phyloP scores from a whole-genome alignment of 2,888 invertebrate genomes.

The Drosophila parthenogenetica region DNA sequence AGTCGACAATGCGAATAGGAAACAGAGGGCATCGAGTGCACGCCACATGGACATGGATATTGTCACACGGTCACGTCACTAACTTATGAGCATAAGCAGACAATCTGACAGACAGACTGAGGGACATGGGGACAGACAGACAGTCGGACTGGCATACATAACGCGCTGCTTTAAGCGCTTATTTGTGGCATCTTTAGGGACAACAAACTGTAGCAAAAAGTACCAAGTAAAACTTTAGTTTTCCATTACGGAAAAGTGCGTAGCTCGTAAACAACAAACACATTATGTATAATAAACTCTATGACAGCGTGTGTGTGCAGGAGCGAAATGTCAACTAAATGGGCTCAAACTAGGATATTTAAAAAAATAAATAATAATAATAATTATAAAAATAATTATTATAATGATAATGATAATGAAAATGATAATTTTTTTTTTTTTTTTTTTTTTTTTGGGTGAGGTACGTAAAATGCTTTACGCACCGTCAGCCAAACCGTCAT shows the following conservation, averaged over 20 bases:
- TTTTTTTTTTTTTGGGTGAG: too few relatives aligned
- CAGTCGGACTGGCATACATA: conserved; percentile 4
- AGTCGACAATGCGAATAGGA: conserved; percentile 14
- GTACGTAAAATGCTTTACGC: too few relatives aligned
- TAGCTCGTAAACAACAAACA: conserved; percentile 55
- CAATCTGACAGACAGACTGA: conserved; percentile 23
- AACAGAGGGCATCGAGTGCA: conserved; percentile 4
- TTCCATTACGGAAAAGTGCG: conserved; percentile 55
- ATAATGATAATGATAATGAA: too few relatives aligned
- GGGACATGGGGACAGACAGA: conserved; percentile 13
- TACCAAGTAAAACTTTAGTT: conserved; percentile 38
- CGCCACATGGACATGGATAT: conserved; percentile 15
- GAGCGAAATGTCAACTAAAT: conserved; percentile 21
- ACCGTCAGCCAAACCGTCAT: too few relatives aligned
- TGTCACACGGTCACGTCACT: conserved; percentile 37
- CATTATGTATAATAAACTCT: conserved; percentile 46
- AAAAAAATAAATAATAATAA: too few relatives aligned
- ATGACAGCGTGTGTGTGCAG: conserved; percentile 6
- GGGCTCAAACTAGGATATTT: too few relatives aligned
- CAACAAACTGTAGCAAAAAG: conserved; percentile 1
- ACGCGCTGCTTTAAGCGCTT: conserved; percentile 45
- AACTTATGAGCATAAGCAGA: conserved; percentile 40
- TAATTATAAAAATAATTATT: too few relatives aligned
- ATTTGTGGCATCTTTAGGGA: conserved; percentile 58
- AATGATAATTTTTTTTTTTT: too few relatives aligned